Conservation (phyloP, 2,888 invertebrate species). For the Lochmaea crataegi region DNA sequence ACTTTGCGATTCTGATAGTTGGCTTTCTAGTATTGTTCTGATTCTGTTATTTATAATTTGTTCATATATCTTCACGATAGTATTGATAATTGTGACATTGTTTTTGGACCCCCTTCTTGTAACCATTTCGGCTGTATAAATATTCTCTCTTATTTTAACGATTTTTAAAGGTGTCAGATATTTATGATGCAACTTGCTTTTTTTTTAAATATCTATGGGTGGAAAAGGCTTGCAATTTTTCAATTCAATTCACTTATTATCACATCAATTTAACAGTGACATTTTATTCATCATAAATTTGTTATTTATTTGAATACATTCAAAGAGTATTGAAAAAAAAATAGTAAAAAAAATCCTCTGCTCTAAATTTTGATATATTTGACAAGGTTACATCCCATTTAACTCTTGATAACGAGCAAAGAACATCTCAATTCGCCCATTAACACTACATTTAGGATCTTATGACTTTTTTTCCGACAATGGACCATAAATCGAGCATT, state of each 20-base stretch:
- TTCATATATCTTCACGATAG: too few species aligned
- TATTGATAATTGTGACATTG: too few species aligned
- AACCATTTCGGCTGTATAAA: too few species aligned
- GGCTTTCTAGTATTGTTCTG: too few species aligned
- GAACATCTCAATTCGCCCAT: slow-evolving; percentile 62
- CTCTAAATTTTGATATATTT: slow-evolving; percentile 40
- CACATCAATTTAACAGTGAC: slow-evolving; percentile 13
- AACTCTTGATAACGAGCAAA: slow-evolving; percentile 41
- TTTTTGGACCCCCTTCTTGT: too few species aligned
- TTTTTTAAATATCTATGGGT: neutral
- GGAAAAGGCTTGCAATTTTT: neutral
- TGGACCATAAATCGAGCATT: slow-evolving; percentile 60
- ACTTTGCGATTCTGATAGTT: too few species aligned
- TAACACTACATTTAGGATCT: slow-evolving; percentile 61
- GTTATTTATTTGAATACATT: slow-evolving; percentile 4
- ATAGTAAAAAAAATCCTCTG: slow-evolving; percentile 1
- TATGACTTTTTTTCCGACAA: slow-evolving; percentile 48
- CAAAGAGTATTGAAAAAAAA: neutral
- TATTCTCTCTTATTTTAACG: too few species aligned
- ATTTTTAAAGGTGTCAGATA: too few species aligned
- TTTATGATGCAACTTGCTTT: too few species aligned
- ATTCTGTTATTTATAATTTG: too few species aligned
- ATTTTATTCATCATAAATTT: slow-evolving; percentile 15
- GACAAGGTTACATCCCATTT: slow-evolving; percentile 44
- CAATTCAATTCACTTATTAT: slow-evolving; percentile 2